Evolutionary conservation across 2,888 invertebrate species (phyloP), one percentile per base, ranked within the genome.

Genomic region (Cacoxenus indagator): DNA sequence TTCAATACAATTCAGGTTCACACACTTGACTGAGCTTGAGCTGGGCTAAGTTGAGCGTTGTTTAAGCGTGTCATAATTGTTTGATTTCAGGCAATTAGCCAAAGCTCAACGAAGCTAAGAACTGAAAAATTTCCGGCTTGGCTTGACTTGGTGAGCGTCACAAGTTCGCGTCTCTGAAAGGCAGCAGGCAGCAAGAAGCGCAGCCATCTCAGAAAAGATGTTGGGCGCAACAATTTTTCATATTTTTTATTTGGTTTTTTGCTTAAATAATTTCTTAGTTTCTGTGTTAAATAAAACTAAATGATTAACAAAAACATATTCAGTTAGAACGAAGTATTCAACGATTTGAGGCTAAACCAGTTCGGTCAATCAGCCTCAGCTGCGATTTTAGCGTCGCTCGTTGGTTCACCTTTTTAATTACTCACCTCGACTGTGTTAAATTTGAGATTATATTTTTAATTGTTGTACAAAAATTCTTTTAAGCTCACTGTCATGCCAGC

Each of bases 381-480:
- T 14, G 14, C 37, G 37, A 37, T 14, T 11, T 37, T 37, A 37
- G 37, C 5, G 14, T 37, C 37, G 37, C 31, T 31, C 31, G 31
- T 9, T 31, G 31, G 31, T 14, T n/a, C n/a, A n/a, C n/a, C n/a
- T n/a, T n/a, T 11, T 37, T 37, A 37, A 37, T 37, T 37, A 37
- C 2, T 14, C 1, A 31, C 31, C 31, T n/a, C n/a, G n/a, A 37
- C 37, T 37, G 14, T 11, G 37, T 14, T 11, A 37, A 37, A 14
- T 37, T 37, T 31, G 9, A 31, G 31, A 6, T 37, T 37, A 2
- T n/a, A 48, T n/a, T 57, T 57, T 57, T 57, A 29, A 57, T 57
- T 57, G n/a, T n/a, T n/a, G n/a, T n/a, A 57, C 57, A 57, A 57
- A 57, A 57, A 29, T 29, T 29, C 29, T 57, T 57, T 57, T 57